Evolutionary conservation across 2,113 vertebrate genomes (phyloP).

Genomic region (Muscicapa adusta): DNA sequence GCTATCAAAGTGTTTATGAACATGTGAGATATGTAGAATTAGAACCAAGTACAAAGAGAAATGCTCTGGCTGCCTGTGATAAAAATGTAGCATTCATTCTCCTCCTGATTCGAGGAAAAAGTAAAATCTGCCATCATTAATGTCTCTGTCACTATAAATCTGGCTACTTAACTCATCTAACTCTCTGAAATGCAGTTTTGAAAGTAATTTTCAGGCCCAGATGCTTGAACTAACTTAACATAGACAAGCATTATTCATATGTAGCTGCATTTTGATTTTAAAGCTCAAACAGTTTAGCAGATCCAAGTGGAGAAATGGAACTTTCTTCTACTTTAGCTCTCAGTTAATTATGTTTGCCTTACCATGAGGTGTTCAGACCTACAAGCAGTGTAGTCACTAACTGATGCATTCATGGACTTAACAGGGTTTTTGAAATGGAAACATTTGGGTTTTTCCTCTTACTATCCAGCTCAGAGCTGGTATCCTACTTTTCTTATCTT

Average conservation of each 20-base stretch:
- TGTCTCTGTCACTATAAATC: background rate
- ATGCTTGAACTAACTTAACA: background rate
- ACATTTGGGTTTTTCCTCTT: background rate
- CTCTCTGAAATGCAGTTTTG: background rate
- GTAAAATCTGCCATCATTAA: background rate
- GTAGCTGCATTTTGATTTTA: background rate
- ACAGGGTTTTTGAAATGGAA: background rate
- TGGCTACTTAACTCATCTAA: background rate
- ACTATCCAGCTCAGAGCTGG: background rate
- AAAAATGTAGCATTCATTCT: background rate
- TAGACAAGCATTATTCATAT: background rate
- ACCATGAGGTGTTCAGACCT: background rate
- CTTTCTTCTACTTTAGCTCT: background rate
- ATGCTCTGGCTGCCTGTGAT: background rate
- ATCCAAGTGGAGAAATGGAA: background rate
- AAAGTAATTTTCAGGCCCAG: background rate
- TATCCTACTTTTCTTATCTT: background rate
- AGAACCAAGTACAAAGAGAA: background rate
- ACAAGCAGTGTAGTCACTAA: background rate
- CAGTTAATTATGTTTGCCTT: background rate
- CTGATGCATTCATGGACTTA: background rate
- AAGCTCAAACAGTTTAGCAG: conserved; percentile 11
- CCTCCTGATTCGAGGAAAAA: background rate
- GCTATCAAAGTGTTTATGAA: background rate
- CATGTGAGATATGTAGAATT: background rate